phyloP scores from a whole-genome alignment of 2,113 vertebrate genomes.

The Gallinago media region DNA sequence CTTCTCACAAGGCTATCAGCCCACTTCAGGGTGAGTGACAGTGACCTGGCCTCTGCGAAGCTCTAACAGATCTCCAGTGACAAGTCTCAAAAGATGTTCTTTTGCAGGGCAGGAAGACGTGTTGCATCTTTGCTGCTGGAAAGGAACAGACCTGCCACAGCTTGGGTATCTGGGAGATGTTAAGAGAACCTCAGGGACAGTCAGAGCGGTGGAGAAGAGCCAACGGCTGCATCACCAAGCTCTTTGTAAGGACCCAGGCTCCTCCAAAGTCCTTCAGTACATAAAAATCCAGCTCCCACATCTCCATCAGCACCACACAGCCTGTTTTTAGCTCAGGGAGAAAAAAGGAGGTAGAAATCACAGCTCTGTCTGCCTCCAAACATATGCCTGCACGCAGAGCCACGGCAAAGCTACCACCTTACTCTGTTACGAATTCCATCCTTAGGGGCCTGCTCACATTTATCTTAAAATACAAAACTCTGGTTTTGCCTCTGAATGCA shows the following conservation, averaged over 20 bases:
- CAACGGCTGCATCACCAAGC: background rate
- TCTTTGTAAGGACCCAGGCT: background rate
- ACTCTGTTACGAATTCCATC: background rate
- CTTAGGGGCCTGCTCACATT: background rate
- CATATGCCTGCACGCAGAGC: rapidly evolving
- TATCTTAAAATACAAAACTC: background rate
- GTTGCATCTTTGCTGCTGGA: background rate
- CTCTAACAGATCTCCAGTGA: background rate
- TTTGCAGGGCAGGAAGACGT: background rate
- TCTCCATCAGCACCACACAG: background rate
- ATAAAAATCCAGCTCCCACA: background rate
- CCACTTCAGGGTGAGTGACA: background rate
- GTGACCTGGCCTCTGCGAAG: rapidly evolving
- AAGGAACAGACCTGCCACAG: background rate
- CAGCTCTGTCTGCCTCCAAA: background rate
- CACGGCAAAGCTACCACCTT: background rate
- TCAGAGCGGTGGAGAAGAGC: background rate
- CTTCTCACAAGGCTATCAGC: background rate
- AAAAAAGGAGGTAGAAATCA: background rate
- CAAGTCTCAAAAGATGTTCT: background rate
- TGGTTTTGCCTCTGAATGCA: background rate
- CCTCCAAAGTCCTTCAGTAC: background rate
- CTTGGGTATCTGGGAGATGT: rapidly evolving
- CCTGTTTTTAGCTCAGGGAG: background rate
- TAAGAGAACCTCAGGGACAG: rapidly evolving